A percentile compares a stretch with the other conserved stretches of the same genome.
phyloP scores from a whole-genome alignment of 2,888 invertebrate genomes.

The Cecidostiba fungosa region DNA sequence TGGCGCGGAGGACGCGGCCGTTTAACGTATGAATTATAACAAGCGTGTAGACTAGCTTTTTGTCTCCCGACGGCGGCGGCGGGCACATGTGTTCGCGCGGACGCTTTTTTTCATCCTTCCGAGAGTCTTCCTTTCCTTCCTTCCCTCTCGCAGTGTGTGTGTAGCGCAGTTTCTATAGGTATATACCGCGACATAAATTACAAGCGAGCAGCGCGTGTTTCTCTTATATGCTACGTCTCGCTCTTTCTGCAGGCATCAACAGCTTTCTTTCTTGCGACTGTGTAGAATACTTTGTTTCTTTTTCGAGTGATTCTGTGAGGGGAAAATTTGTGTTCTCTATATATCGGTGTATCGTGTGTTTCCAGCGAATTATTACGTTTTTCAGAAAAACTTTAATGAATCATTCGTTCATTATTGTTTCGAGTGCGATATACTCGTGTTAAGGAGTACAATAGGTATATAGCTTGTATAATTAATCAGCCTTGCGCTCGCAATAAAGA shows the following conservation, averaged over 20 bases:
- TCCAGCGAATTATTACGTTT: not conserved
- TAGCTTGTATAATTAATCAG: not conserved
- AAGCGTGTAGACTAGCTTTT: constrained; percentile 68
- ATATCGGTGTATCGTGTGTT: not conserved
- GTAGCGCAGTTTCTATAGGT: constrained; percentile 65
- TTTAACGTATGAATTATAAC: constrained; percentile 77
- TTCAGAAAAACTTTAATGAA: no score
- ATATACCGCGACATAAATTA: constrained; percentile 64
- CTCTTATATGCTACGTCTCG: constrained; percentile 36
- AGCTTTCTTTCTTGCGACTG: not conserved
- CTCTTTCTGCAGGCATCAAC: constrained; percentile 32
- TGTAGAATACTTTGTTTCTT: not conserved
- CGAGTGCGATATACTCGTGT: not conserved
- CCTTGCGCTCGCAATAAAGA: not conserved
- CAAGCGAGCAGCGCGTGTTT: constrained; percentile 49
- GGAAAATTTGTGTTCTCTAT: not conserved
- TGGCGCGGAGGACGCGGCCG: constrained; percentile 67
- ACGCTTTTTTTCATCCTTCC: constrained; percentile 49
- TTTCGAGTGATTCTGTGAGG: constrained; percentile 29
- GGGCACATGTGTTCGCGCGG: not conserved
- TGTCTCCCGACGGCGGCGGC: constrained; percentile 69
- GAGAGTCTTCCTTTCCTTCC: not conserved
- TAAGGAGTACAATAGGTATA: not conserved
- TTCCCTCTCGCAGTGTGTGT: constrained; percentile 14
- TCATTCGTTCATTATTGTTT: not conserved